Percentiles rank a stretch among this genome's conserved stretches.
Evolutionary conservation across 1,140 invertebrate species (phyloP).

Genomic region (Diorhabda sublineata): DNA sequence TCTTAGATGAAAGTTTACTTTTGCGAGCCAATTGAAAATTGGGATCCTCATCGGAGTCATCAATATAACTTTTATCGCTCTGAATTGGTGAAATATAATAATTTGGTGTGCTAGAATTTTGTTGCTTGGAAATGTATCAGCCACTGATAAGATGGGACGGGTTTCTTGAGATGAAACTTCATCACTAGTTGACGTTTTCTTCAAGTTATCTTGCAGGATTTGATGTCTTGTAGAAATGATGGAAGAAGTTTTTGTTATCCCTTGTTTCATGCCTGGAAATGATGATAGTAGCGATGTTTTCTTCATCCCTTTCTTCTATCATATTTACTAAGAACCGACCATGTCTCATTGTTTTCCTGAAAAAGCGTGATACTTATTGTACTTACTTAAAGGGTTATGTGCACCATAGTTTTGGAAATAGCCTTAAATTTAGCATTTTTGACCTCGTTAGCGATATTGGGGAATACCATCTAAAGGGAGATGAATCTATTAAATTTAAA

Average conservation of each 20-base stretch:
- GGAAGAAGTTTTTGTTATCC: too few species aligned
- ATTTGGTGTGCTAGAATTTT: neutral
- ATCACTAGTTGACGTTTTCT: too few species aligned
- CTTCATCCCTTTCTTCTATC: too few species aligned
- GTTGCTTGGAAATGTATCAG: neutral
- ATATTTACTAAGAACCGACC: too few species aligned
- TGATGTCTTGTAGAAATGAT: too few species aligned
- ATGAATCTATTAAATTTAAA: neutral
- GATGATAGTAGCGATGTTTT: neutral
- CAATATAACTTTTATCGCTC: neutral
- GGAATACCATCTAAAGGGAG: neutral
- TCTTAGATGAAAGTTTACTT: neutral
- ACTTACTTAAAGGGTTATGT: too few species aligned
- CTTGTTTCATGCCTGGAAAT: neutral
- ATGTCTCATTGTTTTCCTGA: too few species aligned
- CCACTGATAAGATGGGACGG: neutral
- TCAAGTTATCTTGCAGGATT: too few species aligned
- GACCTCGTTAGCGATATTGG: too few species aligned
- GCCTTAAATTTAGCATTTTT: too few species aligned
- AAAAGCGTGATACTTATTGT: too few species aligned
- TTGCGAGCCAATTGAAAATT: neutral
- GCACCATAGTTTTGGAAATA: too few species aligned
- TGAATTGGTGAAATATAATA: neutral
- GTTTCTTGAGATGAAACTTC: neutral
- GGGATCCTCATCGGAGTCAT: neutral